These are phyloP conservation scores for Bos indicus DNA, from an alignment of 2,113 vertebrate species.

Conservation along the genomic window DNA sequence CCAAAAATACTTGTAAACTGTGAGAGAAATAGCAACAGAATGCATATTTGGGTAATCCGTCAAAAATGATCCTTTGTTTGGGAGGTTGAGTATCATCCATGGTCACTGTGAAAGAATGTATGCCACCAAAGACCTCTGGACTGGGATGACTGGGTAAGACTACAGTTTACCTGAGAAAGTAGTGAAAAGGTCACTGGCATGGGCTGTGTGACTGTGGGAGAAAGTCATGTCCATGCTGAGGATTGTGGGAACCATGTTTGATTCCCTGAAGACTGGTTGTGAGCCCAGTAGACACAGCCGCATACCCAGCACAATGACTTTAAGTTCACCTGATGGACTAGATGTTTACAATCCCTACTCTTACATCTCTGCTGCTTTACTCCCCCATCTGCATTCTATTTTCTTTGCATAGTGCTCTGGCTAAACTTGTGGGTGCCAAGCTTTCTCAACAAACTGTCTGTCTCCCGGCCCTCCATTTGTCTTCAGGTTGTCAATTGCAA, in stretches of 20 bases:
- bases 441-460: conserved; percentile 54
- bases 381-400: conserved; percentile 63
- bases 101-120: background rate
- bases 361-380: background rate
- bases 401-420: conserved; percentile 14
- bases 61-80: background rate
- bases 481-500: conserved; percentile 58
- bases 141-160: background rate
- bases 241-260: background rate
- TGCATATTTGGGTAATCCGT: background rate
- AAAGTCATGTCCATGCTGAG: background rate
- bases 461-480: conserved; percentile 50
- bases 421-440: conserved; percentile 34
- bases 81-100: background rate
- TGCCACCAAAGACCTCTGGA: background rate
- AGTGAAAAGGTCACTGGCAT: background rate
- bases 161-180: background rate
- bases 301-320: background rate
- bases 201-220: background rate
- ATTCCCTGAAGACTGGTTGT: background rate
- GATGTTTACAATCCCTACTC: background rate
- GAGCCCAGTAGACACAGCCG: background rate
- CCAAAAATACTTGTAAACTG: background rate
- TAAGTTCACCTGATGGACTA: background rate
- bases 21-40: background rate